Evolutionary conservation across 2,888 invertebrate species (phyloP).

Genomic region (Aphidoletes aphidimyza): DNA sequence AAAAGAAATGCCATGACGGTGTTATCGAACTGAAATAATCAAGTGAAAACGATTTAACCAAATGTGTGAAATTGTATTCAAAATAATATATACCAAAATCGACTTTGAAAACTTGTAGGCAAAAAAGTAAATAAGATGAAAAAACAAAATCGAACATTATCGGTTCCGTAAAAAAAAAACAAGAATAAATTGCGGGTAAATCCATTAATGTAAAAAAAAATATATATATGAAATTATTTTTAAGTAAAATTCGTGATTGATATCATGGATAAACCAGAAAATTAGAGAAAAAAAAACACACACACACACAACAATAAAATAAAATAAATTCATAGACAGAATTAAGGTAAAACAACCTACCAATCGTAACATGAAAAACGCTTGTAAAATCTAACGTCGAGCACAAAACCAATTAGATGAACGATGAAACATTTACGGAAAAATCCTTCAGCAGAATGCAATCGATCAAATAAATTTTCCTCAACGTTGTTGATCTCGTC

Average conservation of each 20-base stretch:
- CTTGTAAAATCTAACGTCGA: conserved; percentile 25
- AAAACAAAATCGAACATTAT: not conserved
- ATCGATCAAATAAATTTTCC: not conserved
- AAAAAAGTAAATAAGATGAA: not conserved
- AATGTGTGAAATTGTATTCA: not conserved
- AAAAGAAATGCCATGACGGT: not conserved
- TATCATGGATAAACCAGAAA: not conserved
- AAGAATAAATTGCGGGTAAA: not conserved
- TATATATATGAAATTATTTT: conserved; percentile 7
- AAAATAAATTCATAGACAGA: conserved; percentile 7
- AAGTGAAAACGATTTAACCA: too few relatives aligned
- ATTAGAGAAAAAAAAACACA: not conserved
- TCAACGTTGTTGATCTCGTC: not conserved
- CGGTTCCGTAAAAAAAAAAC: not conserved
- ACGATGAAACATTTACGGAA: not conserved
- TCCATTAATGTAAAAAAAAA: not conserved
- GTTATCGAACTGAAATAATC: not conserved
- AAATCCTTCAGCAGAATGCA: not conserved
- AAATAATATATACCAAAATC: not conserved
- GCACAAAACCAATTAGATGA: not conserved
- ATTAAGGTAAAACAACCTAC: not conserved
- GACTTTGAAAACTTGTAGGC: not conserved
- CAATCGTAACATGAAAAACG: conserved; percentile 8
- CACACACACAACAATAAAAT: too few relatives aligned
- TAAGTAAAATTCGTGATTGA: not conserved